phyloP scores from a whole-genome alignment of 2,113 vertebrate species.

The Vulpes vulpes region DNA sequence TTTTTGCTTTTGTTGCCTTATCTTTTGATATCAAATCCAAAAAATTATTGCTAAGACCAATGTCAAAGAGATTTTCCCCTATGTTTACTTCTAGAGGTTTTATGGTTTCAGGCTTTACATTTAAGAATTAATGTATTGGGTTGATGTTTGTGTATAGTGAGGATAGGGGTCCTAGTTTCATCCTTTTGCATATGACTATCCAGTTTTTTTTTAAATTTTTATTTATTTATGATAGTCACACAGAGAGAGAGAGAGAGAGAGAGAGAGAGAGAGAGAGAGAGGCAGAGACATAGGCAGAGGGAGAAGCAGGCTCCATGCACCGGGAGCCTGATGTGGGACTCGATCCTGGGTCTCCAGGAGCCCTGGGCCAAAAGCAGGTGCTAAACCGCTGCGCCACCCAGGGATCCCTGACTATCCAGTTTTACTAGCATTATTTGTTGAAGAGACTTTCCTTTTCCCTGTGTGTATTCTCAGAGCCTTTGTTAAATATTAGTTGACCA shows the following conservation, averaged over 20 bases:
- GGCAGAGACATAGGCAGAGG: too few species aligned
- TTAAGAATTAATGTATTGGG: not conserved
- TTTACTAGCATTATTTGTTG: not conserved
- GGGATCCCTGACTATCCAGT: not conserved
- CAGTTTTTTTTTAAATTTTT: not conserved
- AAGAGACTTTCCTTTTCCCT: not conserved
- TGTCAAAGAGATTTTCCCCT: not conserved
- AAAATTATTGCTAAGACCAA: not conserved
- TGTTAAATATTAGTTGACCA: not conserved
- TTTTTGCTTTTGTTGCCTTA: not conserved
- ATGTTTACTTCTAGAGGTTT: not conserved
- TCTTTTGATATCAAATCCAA: not conserved
- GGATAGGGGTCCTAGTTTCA: not conserved
- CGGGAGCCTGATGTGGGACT: too few species aligned
- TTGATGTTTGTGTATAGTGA: not conserved
- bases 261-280: too few species aligned
- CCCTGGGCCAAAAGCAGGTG: too few species aligned
- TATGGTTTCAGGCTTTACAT: not conserved
- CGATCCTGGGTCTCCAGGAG: too few species aligned
- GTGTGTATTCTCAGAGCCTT: not conserved
- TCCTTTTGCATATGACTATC: not conserved
- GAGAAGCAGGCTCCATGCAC: too few species aligned
- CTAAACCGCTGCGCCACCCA: too few species aligned
- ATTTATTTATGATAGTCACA: too few species aligned
- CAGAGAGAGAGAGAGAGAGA: too few species aligned